These are phyloP conservation scores for Atta texana DNA, from an alignment of 1,140 invertebrate genomes.

Conservation along the genomic window DNA sequence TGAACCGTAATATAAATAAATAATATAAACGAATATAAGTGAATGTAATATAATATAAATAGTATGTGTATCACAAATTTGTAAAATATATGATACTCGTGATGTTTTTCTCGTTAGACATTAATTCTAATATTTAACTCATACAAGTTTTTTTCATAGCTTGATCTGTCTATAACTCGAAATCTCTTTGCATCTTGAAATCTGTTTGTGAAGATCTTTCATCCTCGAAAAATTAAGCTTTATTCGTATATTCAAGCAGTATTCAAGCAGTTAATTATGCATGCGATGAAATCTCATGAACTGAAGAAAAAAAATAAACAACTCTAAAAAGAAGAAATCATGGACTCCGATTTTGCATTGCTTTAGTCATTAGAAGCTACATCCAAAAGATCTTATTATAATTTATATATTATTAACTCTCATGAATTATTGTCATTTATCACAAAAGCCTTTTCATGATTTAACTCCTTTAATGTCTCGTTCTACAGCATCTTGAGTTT, in stretches of 20 bases:
- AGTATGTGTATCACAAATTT: too few species aligned
- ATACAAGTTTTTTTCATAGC: neutral
- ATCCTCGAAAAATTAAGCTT: conserved; percentile 13
- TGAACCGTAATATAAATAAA: too few species aligned
- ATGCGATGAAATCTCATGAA: conserved; percentile 14
- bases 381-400: neutral
- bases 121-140: neutral
- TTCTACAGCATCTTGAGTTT: neutral
- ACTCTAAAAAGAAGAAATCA: neutral
- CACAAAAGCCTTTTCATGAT: neutral
- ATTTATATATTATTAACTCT: neutral
- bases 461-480: neutral
- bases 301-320: neutral
- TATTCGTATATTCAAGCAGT: neutral
- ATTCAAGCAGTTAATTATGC: neutral
- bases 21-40: too few species aligned
- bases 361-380: neutral
- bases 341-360: neutral
- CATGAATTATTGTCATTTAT: neutral
- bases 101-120: neutral
- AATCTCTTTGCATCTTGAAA: neutral
- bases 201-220: neutral
- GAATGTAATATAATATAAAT: neutral
- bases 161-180: neutral
- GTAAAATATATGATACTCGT: neutral